A percentile compares a stretch with the other conserved stretches of the same genome.
These are phyloP conservation scores for Agelas oroides DNA, from an alignment of 37 sponge, comb jelly and placozoan genomes.

Conservation along the genomic window DNA sequence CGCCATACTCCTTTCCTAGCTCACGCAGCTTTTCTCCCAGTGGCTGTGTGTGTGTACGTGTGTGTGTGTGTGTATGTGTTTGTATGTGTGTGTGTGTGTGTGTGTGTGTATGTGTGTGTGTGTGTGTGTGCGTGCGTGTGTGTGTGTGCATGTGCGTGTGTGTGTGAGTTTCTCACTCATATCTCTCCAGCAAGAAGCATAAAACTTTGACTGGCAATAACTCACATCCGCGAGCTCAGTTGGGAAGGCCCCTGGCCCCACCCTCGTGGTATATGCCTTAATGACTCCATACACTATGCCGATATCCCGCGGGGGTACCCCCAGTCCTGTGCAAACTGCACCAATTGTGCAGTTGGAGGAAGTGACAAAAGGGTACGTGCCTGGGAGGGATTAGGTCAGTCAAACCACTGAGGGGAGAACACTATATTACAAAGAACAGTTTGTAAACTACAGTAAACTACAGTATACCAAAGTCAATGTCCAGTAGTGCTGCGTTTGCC, in stretches of 20 bases:
- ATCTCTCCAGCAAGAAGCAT: too few species aligned
- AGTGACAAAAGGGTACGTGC: constrained; percentile 98
- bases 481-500: constrained; percentile 99
- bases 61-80: background rate
- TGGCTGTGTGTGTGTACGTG: constrained; percentile 52
- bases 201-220: background rate
- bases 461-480: constrained; percentile 93
- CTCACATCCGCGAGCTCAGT: constrained; percentile 88
- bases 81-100: too few species aligned
- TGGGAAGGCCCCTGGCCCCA: constrained; percentile 94
- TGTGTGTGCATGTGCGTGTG: too few species aligned
- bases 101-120: too few species aligned
- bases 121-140: too few species aligned
- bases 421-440: background rate
- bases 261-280: constrained; percentile 98
- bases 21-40: constrained; percentile 80
- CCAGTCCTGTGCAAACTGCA: constrained; percentile 93
- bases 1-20: constrained; percentile 93
- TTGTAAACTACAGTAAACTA: background rate
- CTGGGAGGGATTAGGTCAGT: too few species aligned
- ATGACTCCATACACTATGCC: constrained; percentile 82
- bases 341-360: constrained; percentile 96
- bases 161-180: too few species aligned
- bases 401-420: background rate
- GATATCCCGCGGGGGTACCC: constrained; percentile 86